Percentiles rank a stretch among this genome's conserved stretches.
phyloP scores from a whole-genome alignment of 2,888 invertebrate species.

The Drosophila leonis region DNA sequence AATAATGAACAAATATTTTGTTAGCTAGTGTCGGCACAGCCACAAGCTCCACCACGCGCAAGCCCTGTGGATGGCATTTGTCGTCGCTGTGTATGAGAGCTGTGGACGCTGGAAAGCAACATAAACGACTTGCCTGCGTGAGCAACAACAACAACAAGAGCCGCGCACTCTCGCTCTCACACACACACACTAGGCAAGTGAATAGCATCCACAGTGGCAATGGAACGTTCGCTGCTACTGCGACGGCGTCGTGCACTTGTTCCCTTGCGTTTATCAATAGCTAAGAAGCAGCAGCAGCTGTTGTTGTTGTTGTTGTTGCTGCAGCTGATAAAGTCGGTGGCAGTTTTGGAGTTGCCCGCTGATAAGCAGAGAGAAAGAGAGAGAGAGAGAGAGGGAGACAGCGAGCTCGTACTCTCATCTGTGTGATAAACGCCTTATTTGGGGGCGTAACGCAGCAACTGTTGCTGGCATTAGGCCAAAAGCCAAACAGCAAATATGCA shows the following conservation, averaged over 20 bases:
- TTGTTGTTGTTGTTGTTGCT: constrained; percentile 26
- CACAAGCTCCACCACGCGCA: constrained; percentile 60
- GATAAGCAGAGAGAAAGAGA: constrained; percentile 30
- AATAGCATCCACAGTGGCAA: constrained; percentile 48
- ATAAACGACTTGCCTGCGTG: constrained; percentile 33
- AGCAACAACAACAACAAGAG: constrained; percentile 26
- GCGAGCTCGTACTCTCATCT: constrained; percentile 11
- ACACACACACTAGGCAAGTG: not conserved
- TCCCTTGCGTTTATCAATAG: constrained; percentile 53
- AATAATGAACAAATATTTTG: not conserved
- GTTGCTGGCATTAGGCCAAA: constrained; percentile 55
- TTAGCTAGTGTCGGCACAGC: constrained; percentile 30
- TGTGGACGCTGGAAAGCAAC: constrained; percentile 65
- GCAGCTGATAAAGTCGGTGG: constrained; percentile 46
- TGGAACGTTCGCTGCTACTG: constrained; percentile 40
- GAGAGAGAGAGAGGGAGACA: not conserved
- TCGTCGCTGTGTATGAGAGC: not conserved
- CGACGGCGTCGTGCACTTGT: constrained; percentile 73
- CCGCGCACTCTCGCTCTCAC: constrained; percentile 8
- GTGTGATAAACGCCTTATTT: constrained; percentile 20
- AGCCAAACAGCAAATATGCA: constrained; percentile 44
- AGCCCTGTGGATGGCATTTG: constrained; percentile 48
- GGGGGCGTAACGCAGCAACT: constrained; percentile 41
- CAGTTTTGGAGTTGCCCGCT: constrained; percentile 47
- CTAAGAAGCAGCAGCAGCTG: constrained; percentile 22